Conservation (phyloP, 2,113 vertebrate genomes). For the Polypterus bichir region DNA sequence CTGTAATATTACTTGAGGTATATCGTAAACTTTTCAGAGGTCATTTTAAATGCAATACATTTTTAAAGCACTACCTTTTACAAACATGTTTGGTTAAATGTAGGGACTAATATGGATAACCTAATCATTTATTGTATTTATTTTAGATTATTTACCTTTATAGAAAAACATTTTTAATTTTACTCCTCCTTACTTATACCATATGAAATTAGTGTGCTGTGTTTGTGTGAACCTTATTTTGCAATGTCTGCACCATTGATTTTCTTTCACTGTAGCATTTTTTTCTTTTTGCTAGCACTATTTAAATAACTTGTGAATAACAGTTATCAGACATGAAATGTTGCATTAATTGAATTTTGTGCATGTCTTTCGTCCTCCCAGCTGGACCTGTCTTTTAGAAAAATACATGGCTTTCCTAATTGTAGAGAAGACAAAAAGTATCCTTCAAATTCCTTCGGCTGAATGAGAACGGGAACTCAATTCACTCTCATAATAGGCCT, state of each 20-base stretch:
- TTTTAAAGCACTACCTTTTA: background rate
- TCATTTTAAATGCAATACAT: too few relatives aligned
- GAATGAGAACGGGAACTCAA: slow-evolving; percentile 73
- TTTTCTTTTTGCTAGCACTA: slow-evolving; percentile 55
- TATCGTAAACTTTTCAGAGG: too few relatives aligned
- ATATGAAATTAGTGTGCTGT: slow-evolving; percentile 25
- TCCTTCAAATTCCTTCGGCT: slow-evolving; percentile 92
- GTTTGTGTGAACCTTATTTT: slow-evolving; percentile 69
- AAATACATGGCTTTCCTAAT: slow-evolving; percentile 80
- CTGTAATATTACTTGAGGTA: too few relatives aligned
- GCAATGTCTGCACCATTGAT: slow-evolving; percentile 43
- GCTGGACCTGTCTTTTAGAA: slow-evolving; percentile 77
- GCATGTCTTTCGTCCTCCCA: slow-evolving; percentile 71
- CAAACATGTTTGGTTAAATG: background rate
- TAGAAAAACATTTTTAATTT: slow-evolving; percentile 93
- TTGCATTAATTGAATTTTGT: slow-evolving; percentile 93
- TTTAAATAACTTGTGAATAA: slow-evolving; percentile 81
- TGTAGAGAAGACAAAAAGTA: slow-evolving; percentile 85
- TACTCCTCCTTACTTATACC: slow-evolving; percentile 70
- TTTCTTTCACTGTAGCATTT: slow-evolving; percentile 60
- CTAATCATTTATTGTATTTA: slow-evolving; percentile 44
- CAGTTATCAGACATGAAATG: slow-evolving; percentile 79
- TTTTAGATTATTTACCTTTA: slow-evolving; percentile 71
- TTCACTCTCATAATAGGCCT: slow-evolving; percentile 78
- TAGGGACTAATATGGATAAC: slow-evolving; percentile 32